Evolutionary conservation across 2,888 invertebrate species (phyloP).

Genomic region (Luperina testacea): DNA sequence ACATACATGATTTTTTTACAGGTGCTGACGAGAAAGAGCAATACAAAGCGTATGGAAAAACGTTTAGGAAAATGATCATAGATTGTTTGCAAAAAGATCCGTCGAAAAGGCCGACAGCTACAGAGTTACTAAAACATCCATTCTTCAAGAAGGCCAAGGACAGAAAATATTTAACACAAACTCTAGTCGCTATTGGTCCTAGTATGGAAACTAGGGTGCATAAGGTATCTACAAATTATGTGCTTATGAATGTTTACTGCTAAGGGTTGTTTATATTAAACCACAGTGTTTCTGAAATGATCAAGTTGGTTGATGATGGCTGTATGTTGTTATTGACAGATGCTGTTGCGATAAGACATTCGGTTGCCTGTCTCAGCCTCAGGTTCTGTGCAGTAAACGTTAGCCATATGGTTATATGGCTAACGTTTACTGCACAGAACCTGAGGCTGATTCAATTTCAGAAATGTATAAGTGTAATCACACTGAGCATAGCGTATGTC

Average conservation of each 20-base stretch:
- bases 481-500: neutral
- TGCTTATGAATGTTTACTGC: neutral
- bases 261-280: neutral
- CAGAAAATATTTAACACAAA: conserved; percentile 96
- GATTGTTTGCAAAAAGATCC: conserved; percentile 99
- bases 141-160: conserved; percentile 99
- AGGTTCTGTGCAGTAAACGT: too few relatives aligned
- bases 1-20: conserved; percentile 38
- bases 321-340: neutral
- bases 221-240: conserved; percentile 90
- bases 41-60: conserved; percentile 99
- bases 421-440: neutral
- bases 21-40: conserved; percentile 99
- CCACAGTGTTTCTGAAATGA: neutral
- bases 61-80: conserved; percentile 98
- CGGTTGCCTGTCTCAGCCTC: too few relatives aligned
- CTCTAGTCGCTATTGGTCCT: conserved; percentile 95
- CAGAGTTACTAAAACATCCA: conserved; percentile 98
- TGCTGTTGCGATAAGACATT: neutral
- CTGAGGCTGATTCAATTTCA: neutral
- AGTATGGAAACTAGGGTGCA: conserved; percentile 97
- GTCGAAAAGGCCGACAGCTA: conserved; percentile 97
- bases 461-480: neutral
- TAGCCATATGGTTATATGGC: too few relatives aligned
- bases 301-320: neutral